These are phyloP conservation scores for Tinea semifulvella DNA, from an alignment of 2,888 invertebrate species.

Conservation along the genomic window DNA sequence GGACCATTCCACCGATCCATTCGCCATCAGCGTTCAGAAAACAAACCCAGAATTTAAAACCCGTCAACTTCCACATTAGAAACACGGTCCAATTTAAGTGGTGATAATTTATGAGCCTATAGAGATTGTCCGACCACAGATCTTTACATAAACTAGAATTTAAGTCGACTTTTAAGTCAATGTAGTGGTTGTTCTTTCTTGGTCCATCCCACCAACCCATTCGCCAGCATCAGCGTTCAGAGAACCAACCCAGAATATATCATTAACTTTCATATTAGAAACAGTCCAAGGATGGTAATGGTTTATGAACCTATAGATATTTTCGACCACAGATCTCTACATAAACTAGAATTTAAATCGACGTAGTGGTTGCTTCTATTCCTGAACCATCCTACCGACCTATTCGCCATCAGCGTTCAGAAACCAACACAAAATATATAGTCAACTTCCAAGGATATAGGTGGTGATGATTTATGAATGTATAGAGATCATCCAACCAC, in stretches of 20 bases:
- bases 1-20: slow-evolving; percentile 96
- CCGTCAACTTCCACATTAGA: slow-evolving; percentile 93
- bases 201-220: slow-evolving; percentile 96
- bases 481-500: no score
- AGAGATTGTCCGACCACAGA: no score
- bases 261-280: slow-evolving; percentile 92
- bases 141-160: no score
- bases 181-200: no score
- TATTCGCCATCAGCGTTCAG: slow-evolving; percentile 95
- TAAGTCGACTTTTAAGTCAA: no score
- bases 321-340: no score
- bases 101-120: no score
- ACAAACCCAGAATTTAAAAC: slow-evolving; percentile 92
- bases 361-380: no score
- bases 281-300: slow-evolving; percentile 48
- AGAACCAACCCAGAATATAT: slow-evolving; percentile 92
- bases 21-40: slow-evolving; percentile 94
- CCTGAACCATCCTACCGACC: slow-evolving; percentile 97
- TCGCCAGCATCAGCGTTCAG: slow-evolving; percentile 95
- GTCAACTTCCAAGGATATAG: slow-evolving; percentile 84
- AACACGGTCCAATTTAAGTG: slow-evolving; percentile 65
- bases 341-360: no score
- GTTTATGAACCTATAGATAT: no score
- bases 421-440: slow-evolving; percentile 90
- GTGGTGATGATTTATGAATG: no score